Evolutionary conservation across 2,797 vertebrate species (phyloP).

Genomic region (Furcifer pardalis): DNA sequence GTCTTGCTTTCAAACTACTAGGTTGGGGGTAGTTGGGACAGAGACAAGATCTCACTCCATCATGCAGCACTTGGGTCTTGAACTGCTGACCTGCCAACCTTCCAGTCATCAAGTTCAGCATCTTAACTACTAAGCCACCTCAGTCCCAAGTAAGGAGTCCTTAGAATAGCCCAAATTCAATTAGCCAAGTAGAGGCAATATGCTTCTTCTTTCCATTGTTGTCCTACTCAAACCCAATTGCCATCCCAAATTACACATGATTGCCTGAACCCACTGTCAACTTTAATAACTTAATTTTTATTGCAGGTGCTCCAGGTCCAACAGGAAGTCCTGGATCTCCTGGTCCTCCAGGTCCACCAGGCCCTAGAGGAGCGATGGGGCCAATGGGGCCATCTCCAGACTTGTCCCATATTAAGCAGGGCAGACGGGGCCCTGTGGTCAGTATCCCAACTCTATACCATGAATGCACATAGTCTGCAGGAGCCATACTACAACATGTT

Average conservation of each 20-base stretch:
- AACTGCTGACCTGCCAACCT: no score
- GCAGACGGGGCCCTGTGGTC: slow-evolving; percentile 92
- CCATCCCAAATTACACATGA: neutral
- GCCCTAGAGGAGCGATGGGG: slow-evolving; percentile 94
- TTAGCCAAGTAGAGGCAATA: no score
- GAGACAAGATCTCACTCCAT: no score
- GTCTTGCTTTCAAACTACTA: no score
- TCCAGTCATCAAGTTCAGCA: no score
- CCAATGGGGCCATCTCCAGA: slow-evolving; percentile 94
- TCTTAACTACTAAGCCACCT: no score
- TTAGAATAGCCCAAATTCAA: neutral
- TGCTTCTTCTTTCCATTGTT: neutral
- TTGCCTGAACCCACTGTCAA: neutral
- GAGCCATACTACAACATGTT: neutral
- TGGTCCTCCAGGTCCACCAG: slow-evolving; percentile 87
- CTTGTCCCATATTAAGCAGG: slow-evolving; percentile 91
- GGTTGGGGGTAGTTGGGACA: no score
- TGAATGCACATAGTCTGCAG: rapidly evolving
- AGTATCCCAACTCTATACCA: slow-evolving; percentile 68
- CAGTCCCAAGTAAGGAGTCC: no score
- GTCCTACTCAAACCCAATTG: no score
- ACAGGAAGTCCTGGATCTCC: slow-evolving; percentile 84
- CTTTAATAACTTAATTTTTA: slow-evolving; percentile 39
- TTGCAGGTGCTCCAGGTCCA: slow-evolving; percentile 87
- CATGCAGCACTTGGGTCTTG: no score